These are phyloP conservation scores for Sebastes dallii DNA, from an alignment of 2,797 vertebrate genomes.

Conservation along the genomic window DNA sequence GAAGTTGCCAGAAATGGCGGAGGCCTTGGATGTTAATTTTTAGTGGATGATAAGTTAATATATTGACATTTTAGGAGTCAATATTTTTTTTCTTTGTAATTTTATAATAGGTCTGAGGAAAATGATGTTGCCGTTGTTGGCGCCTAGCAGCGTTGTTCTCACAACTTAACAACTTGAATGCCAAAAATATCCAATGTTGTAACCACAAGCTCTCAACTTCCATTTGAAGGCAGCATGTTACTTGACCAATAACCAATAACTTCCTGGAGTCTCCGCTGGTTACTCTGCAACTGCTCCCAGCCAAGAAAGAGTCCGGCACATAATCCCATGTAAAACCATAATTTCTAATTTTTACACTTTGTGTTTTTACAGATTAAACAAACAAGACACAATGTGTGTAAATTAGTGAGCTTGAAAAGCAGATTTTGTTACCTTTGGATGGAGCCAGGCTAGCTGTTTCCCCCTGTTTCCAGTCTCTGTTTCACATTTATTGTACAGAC, in stretches of 20 bases:
- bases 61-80: too few species aligned
- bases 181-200: too few species aligned
- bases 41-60: too few species aligned
- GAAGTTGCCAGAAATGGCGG: too few species aligned
- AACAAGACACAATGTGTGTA: background rate
- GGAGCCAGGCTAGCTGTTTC: background rate
- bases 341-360: background rate
- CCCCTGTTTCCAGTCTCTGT: background rate
- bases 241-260: background rate
- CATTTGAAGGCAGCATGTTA: background rate
- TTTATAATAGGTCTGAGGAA: too few species aligned
- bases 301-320: background rate
- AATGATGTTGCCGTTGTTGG: too few species aligned
- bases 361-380: background rate
- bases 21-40: too few species aligned
- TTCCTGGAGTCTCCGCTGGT: too few species aligned
- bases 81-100: too few species aligned
- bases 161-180: too few species aligned
- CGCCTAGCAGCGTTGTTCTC: too few species aligned
- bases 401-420: background rate
- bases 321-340: background rate
- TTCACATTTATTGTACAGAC: background rate
- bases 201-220: too few species aligned
- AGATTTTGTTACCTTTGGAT: background rate
- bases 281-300: background rate